These are phyloP conservation scores for Gymnobelideus leadbeateri DNA, from an alignment of 2,113 vertebrate species.

Conservation along the genomic window DNA sequence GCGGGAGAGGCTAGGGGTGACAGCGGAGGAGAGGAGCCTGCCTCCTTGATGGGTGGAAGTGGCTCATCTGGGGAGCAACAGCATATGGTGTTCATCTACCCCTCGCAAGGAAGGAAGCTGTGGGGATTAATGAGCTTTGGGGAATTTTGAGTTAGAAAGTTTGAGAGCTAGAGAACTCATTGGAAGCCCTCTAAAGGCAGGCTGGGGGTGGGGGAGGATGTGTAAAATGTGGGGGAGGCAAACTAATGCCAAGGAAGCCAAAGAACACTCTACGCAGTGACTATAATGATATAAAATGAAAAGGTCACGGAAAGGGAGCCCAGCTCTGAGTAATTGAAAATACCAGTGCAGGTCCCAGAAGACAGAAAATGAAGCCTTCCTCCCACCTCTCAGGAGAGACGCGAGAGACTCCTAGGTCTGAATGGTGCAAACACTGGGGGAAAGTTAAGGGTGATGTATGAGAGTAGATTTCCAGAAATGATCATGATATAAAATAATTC, in stretches of 20 bases:
- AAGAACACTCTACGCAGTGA: background rate
- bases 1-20: conserved; percentile 48
- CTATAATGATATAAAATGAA: background rate
- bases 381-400: background rate
- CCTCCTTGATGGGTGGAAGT: conserved; percentile 21
- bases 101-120: conserved; percentile 46
- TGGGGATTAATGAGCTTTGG: conserved; percentile 30
- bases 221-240: background rate
- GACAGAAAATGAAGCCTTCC: background rate
- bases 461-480: background rate
- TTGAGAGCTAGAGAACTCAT: conserved; percentile 28
- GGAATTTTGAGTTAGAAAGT: conserved; percentile 60
- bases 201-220: background rate
- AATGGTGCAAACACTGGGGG: background rate
- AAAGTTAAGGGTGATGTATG: no score
- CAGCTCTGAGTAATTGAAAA: background rate
- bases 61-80: conserved; percentile 62
- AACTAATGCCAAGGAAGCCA: background rate
- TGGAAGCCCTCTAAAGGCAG: background rate
- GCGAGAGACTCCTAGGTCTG: background rate
- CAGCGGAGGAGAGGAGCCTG: conserved; percentile 32
- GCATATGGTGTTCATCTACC: conserved; percentile 64
- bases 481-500: background rate
- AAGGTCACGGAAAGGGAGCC: background rate
- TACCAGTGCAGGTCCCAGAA: background rate